These are phyloP conservation scores for Harpagifer antarcticus DNA, from an alignment of 2,797 vertebrate species.

Conservation along the genomic window DNA sequence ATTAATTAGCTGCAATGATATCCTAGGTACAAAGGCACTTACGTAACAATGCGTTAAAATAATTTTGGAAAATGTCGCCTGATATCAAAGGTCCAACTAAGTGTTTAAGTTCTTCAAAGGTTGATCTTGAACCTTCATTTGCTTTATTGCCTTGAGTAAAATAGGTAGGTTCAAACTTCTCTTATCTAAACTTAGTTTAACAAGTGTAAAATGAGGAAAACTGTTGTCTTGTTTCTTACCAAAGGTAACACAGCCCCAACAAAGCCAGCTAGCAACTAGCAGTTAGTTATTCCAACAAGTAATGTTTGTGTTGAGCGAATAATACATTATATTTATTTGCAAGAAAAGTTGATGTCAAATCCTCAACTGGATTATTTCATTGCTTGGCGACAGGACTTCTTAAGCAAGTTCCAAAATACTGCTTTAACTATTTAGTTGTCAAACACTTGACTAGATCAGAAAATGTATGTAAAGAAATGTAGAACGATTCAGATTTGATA, in stretches of 20 bases:
- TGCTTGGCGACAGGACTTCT: not conserved
- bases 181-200: too few relatives aligned
- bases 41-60: not conserved
- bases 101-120: not conserved
- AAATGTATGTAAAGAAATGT: too few relatives aligned
- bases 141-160: too few relatives aligned
- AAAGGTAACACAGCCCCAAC: not conserved
- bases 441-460: not conserved
- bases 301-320: too few relatives aligned
- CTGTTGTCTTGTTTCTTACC: not conserved
- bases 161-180: too few relatives aligned
- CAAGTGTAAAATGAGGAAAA: too few relatives aligned
- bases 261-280: not conserved
- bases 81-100: not conserved
- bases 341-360: too few relatives aligned
- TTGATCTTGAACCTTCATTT: too few relatives aligned
- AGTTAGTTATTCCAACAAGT: too few relatives aligned
- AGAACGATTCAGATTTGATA: conserved; percentile 2
- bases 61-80: not conserved
- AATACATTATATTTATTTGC: too few relatives aligned
- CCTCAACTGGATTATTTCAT: not conserved
- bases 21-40: not conserved
- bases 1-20: conserved; percentile 6
- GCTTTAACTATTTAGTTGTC: not conserved
- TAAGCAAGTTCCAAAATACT: not conserved